Percentiles rank a stretch among this genome's conserved stretches.
Evolutionary conservation across 1,140 invertebrate species (phyloP).

Genomic region (Drosophila jambulina): DNA sequence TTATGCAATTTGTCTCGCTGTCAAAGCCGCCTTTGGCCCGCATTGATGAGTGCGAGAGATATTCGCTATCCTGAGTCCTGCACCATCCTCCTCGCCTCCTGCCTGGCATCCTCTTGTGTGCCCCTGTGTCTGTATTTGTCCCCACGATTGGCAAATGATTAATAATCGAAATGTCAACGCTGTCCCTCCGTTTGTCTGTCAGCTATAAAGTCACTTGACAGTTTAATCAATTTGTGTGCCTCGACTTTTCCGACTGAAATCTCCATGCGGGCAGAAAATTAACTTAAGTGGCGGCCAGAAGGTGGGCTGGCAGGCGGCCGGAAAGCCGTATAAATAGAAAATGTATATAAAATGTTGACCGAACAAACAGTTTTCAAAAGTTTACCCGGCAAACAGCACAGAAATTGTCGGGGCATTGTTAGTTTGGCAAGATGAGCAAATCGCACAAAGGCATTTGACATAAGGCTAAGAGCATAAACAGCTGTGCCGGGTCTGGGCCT

Average conservation of each 20-base stretch:
- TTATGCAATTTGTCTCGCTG: slow-evolving; percentile 64
- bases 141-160: slow-evolving; percentile 61
- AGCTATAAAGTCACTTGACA: slow-evolving; percentile 80
- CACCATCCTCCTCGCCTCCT: slow-evolving; percentile 2
- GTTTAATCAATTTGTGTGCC: slow-evolving; percentile 77
- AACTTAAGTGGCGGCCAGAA: slow-evolving; percentile 27
- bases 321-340: slow-evolving; percentile 49
- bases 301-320: slow-evolving; percentile 5
- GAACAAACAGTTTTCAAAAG: slow-evolving; percentile 66
- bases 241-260: slow-evolving; percentile 39
- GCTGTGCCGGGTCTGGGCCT: slow-evolving; percentile 49
- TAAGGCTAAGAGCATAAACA: slow-evolving; percentile 51
- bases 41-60: slow-evolving; percentile 57
- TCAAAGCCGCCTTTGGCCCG: slow-evolving; percentile 58
- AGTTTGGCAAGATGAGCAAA: slow-evolving; percentile 57
- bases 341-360: slow-evolving; percentile 59
- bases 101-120: background rate
- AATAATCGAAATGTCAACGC: slow-evolving; percentile 81
- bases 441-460: slow-evolving; percentile 50
- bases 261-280: slow-evolving; percentile 43
- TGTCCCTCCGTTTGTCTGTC: slow-evolving; percentile 56
- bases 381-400: slow-evolving; percentile 54
- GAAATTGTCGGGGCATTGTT: slow-evolving; percentile 46
- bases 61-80: slow-evolving; percentile 16
- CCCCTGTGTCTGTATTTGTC: slow-evolving; percentile 1